These are phyloP conservation scores for Hypomecis atomaria DNA, from an alignment of 2,888 invertebrate species.

Conservation along the genomic window DNA sequence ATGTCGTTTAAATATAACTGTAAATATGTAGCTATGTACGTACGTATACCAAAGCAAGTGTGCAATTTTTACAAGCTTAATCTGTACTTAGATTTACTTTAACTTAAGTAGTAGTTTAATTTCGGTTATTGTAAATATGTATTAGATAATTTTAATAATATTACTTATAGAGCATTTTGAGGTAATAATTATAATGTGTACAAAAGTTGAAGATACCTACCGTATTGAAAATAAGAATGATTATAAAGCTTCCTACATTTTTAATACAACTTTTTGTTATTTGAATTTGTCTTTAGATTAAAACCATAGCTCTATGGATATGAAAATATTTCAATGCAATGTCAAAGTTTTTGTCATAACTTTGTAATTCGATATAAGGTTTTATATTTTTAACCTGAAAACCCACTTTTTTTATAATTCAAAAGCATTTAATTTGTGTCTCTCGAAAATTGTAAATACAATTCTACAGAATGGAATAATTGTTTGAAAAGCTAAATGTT, in stretches of 20 bases:
- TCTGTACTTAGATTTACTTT: conserved; percentile 68
- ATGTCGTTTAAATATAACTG: conserved; percentile 66
- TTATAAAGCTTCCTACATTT: conserved; percentile 10
- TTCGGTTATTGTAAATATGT: conserved; percentile 58
- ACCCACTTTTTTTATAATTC: not conserved
- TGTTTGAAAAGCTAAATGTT: not conserved
- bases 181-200: conserved; percentile 46
- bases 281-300: not conserved
- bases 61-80: conserved; percentile 84
- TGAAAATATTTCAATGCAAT: conserved; percentile 1
- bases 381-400: not conserved
- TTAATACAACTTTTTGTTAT: conserved; percentile 2
- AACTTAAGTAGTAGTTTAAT: conserved; percentile 65
- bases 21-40: conserved; percentile 82
- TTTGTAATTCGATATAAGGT: not conserved
- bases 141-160: conserved; percentile 43
- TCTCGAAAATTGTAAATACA: conserved; percentile 15
- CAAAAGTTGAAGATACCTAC: conserved; percentile 39
- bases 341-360: not conserved
- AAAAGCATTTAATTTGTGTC: conserved; percentile 15
- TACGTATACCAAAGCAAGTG: conserved; percentile 85
- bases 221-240: conserved; percentile 15
- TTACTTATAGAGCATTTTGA: conserved; percentile 45
- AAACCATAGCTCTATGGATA: conserved; percentile 9
- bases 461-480: not conserved